Evolutionary conservation across 2,113 vertebrate genomes (phyloP).

Genomic region (Stigmatopora argus): DNA sequence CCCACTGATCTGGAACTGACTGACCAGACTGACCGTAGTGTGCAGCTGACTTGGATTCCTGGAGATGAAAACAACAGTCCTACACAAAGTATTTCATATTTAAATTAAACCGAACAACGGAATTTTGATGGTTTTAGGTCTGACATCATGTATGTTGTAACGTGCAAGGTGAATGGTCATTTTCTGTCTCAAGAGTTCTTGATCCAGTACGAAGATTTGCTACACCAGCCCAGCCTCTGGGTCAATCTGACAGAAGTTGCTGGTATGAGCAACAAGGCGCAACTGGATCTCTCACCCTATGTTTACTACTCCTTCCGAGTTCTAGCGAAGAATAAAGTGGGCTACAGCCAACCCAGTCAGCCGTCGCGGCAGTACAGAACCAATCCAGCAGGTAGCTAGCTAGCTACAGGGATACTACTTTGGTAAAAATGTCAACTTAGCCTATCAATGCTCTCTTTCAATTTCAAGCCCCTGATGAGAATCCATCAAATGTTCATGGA

Average conservation of each 20-base stretch:
- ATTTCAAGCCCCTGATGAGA: slow-evolving; percentile 82
- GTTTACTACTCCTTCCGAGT: slow-evolving; percentile 91
- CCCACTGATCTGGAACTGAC: slow-evolving; percentile 89
- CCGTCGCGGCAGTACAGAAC: slow-evolving; percentile 84
- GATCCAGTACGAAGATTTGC: slow-evolving; percentile 85
- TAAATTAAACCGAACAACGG: no score
- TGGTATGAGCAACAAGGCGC: slow-evolving; percentile 75
- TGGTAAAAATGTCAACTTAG: background rate
- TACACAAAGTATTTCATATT: slow-evolving; percentile 63
- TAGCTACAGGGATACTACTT: slow-evolving; percentile 66
- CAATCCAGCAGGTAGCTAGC: slow-evolving; percentile 89
- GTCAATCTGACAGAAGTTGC: slow-evolving; percentile 76
- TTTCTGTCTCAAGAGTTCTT: slow-evolving; percentile 74
- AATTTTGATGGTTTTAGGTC: no score
- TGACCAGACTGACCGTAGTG: slow-evolving; percentile 77
- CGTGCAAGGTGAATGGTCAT: background rate
- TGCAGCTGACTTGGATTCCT: slow-evolving; percentile 86
- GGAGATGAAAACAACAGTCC: slow-evolving; percentile 92
- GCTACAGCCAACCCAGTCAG: slow-evolving; percentile 78
- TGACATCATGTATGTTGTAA: background rate
- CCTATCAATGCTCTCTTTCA: background rate
- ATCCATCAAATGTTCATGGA: slow-evolving; percentile 78
- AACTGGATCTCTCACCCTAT: slow-evolving; percentile 81
- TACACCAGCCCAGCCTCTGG: slow-evolving; percentile 84
- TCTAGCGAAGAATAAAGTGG: slow-evolving; percentile 80